Percentiles rank a stretch among this genome's conserved stretches.
Conservation (phyloP, 2,797 vertebrate species). For the Macropus fuliginosus region DNA sequence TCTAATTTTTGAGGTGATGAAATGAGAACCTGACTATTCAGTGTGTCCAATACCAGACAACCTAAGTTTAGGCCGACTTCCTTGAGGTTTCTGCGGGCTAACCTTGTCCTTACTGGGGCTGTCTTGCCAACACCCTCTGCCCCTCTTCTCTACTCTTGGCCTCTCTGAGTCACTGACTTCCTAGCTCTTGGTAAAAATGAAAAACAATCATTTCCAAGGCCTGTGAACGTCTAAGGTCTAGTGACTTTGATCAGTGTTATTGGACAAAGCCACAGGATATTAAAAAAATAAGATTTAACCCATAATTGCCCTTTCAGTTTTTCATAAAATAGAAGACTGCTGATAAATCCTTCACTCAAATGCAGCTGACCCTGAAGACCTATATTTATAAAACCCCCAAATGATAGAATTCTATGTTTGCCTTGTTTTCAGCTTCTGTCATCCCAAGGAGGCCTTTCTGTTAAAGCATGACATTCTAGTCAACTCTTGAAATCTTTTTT, state of each 20-base stretch:
- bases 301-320: neutral
- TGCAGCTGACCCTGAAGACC: neutral
- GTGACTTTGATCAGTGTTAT: neutral
- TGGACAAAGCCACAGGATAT: neutral
- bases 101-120: neutral
- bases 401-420: constrained; percentile 42
- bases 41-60: neutral
- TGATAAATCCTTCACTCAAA: neutral
- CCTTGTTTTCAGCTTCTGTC: constrained; percentile 59
- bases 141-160: neutral
- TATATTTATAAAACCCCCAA: neutral
- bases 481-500: constrained; percentile 67
- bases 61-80: neutral
- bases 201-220: neutral
- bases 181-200: neutral
- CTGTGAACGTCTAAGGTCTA: neutral
- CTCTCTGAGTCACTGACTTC: neutral
- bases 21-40: neutral
- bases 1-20: neutral
- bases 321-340: neutral
- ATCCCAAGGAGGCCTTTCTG: constrained; percentile 36
- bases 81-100: neutral
- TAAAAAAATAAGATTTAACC: neutral
- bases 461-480: constrained; percentile 53
- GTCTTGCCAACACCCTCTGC: neutral